A percentile compares a stretch with the other conserved stretches of the same genome.
phyloP scores from a whole-genome alignment of 2,797 vertebrate genomes.

The Dicrostonyx torquatus region DNA sequence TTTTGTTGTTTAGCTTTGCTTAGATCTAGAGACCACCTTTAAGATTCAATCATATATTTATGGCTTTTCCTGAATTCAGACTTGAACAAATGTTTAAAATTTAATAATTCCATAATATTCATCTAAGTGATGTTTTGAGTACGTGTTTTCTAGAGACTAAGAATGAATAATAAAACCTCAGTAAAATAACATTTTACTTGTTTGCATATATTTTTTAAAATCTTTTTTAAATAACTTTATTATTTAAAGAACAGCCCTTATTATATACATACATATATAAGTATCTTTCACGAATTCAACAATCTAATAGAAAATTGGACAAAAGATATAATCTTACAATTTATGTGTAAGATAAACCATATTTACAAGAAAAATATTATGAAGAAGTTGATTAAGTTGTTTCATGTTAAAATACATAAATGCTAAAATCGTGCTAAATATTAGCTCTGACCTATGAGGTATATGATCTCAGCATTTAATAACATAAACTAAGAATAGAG shows the following conservation, averaged over 20 bases:
- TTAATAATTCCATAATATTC: not conserved
- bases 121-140: not conserved
- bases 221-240: not conserved
- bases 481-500: not conserved
- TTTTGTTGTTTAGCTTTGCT: not conserved
- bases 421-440: not conserved
- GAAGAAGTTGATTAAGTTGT: not conserved
- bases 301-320: not conserved
- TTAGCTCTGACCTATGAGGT: not conserved
- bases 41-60: not conserved
- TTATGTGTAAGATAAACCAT: not conserved
- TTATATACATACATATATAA: not conserved
- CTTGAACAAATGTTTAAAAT: not conserved
- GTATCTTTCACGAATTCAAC: not conserved
- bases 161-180: not conserved
- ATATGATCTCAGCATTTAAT: not conserved
- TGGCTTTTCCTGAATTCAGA: not conserved
- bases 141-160: not conserved
- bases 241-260: not conserved
- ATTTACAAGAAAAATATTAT: not conserved
- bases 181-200: not conserved
- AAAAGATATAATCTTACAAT: not conserved
- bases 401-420: not conserved
- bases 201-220: not conserved
- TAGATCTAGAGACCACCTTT: not conserved